These are phyloP conservation scores for Himalopsyche tibetana DNA, from an alignment of 2,888 invertebrate genomes.

Conservation along the genomic window DNA sequence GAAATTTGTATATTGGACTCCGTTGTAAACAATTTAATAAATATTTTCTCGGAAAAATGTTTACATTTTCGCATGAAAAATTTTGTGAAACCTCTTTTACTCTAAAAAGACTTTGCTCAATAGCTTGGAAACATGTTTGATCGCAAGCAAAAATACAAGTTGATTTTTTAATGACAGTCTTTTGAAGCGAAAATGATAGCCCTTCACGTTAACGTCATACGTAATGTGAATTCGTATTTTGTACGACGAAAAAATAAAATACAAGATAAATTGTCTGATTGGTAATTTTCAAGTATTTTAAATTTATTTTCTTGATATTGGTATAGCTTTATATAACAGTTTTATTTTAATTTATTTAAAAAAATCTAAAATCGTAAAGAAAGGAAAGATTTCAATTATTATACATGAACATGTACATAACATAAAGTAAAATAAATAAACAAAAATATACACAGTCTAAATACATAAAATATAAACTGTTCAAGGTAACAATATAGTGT, in stretches of 20 bases:
- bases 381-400: no score
- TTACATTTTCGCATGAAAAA: background rate
- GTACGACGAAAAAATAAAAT: background rate
- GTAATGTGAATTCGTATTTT: background rate
- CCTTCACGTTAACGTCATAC: background rate
- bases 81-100: background rate
- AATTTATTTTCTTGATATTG: background rate
- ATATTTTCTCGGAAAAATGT: background rate
- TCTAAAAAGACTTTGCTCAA: background rate
- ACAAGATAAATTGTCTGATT: background rate
- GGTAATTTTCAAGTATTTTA: background rate
- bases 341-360: no score
- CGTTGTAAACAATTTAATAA: background rate
- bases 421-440: no score
- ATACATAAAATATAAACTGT: no score
- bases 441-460: no score
- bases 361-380: no score
- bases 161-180: background rate
- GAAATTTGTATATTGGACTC: no score
- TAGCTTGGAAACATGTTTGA: constrained; percentile 17
- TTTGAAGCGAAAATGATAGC: background rate
- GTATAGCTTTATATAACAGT: no score
- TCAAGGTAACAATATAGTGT: no score
- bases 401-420: no score
- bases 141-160: background rate